Base-by-base conservation (phyloP, 2,797 vertebrate species). In the Enteromius anoplus region DNA sequence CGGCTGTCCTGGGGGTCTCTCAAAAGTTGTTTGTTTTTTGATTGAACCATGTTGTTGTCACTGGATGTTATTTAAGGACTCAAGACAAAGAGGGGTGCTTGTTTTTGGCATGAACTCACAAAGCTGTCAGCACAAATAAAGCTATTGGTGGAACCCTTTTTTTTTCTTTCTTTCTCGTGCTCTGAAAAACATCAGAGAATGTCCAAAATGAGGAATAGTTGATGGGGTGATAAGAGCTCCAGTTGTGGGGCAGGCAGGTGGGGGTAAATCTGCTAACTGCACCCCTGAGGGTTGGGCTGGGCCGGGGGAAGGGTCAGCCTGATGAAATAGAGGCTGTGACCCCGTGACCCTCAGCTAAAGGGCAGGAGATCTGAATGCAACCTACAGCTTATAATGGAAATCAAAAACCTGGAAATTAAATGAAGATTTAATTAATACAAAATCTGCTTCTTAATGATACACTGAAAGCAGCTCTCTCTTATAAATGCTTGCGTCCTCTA, bases 1-100 rank as follows among this genome's bases (percentile, higher is more conserved):
- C 26, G 34, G 45, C 58, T 10, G 70, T 83, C 66, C 21, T 34
- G 69, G 77, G 37, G 72, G 73, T 58, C 26, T 23, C 68, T 79
- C 45, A 71, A 37, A 84, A 84, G 62, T 85, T 80, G 40, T 75
- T 77, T 37, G 42, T 62, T 51, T 73, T 70, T 73, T 84, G 75
- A 70, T 65, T 49, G 93, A 95, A 95, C 93, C 93, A 94, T 93
- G 93, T 95, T 94, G 94, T 95, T 94, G 93, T 92, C 91, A 92
- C 73, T 60, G 75, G 71, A 80, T 83, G 51, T 80, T 80, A 85
- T 95, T 96, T 95, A 94, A 94, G 94, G 93, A 94, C 87, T 89
- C 23, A 92, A 91, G 92, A 93, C 92, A 95, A 94, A 93, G n/a
- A 91, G 91, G 9, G 92, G 92, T 90, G 92, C 93, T 92, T 93